Base-by-base conservation (phyloP, 2,888 invertebrate species). In the Pandemis cinnamomeana region DNA sequence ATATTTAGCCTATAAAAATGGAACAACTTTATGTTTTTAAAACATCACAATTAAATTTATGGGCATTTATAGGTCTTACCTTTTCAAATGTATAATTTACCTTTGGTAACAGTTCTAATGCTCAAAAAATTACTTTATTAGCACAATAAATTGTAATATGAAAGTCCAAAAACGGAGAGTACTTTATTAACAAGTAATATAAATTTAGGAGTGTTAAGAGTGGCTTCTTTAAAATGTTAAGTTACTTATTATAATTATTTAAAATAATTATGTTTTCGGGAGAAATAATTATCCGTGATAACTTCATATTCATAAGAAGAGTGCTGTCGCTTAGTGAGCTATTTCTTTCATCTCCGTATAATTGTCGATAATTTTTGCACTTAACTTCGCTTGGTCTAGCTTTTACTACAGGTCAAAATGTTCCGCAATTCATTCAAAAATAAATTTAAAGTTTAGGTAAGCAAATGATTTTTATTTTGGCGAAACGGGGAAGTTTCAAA, bases 401-500 rank as follows among this genome's bases (percentile, higher is more conserved):
- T 36, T 20, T 20, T 20, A 20, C 20, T 48, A 5, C 51, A 1
- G n/a, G n/a, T n/a, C 15, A 55, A 2, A 7, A 15, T 2, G 53
- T 5, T 15, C 15, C 7, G 6, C 7, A 55, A 15, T 7, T 3
- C 2, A 20, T n/a, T 2, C 15, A 55, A 2, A 53, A 15, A 53
- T n/a, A 53, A 53, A 53, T 13, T 11, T 48, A 11, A 51, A 51
- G n/a, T 8, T 55, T 20, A 3, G 8, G 27, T 10, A 42, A 60
- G 36, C 61, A 67, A 67, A 71, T 51, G 36, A 66, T 13, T 8
- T 13, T n/a, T 63, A 61, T 42, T 77, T 78, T 78, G 77, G 76
- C 73, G 55, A 66, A 66, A 71, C 36, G 13, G 46, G 74, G 70
- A 74, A 74, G 53, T 55, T 53, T 53, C 46, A 61, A 51, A 20